Evolutionary conservation across 2,888 invertebrate genomes (phyloP), one percentile per base, ranked within the genome.

Genomic region (Dolomedes plantarius): DNA sequence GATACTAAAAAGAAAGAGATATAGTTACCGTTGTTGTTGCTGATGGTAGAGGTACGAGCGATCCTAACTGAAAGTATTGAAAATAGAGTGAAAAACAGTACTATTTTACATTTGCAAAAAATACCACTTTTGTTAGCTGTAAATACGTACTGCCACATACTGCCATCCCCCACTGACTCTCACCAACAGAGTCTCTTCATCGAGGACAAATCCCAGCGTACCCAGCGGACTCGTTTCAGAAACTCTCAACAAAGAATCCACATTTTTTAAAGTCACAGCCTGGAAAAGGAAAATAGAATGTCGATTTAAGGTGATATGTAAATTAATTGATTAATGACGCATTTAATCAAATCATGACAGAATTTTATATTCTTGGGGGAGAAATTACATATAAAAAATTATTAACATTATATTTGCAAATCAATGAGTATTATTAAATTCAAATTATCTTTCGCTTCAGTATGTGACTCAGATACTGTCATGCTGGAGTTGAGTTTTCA

Each of bases 141-240:
- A 36, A 36, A 9, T 36, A 36, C n/a, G 94, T 93, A 97, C 97
- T 92, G 95, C 94, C 90, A 98, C 95, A 90, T 97, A 97, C 91
- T 97, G 97, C 98, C 98, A 98, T 75, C 98, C 98, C 90, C 95
- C 95, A 91, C 96, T 96, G 80, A 98, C 97, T 91, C 97, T 94
- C 74, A 98, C 96, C 87, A 97, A 94, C 64, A 98, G 93, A 46
- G 96, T 95, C 92, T 98, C 96, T 91, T 98, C 97, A 91, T 97
- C 97, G 88, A 96, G 94, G 81, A 98, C 94, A 91, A 97, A 98
- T 46, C 97, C 97, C 90, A 98, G 92, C 6, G 97, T 96, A 71
- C 98, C 98, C 11, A 97, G 95, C 16, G 96, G 95, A 92, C 95
- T 97, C 88, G 94, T 93, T 39, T 94, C 93, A 56, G 96, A 95